These are phyloP conservation scores for Paracanthobrama guichenoti DNA, from an alignment of 2,113 vertebrate species.

Conservation along the genomic window DNA sequence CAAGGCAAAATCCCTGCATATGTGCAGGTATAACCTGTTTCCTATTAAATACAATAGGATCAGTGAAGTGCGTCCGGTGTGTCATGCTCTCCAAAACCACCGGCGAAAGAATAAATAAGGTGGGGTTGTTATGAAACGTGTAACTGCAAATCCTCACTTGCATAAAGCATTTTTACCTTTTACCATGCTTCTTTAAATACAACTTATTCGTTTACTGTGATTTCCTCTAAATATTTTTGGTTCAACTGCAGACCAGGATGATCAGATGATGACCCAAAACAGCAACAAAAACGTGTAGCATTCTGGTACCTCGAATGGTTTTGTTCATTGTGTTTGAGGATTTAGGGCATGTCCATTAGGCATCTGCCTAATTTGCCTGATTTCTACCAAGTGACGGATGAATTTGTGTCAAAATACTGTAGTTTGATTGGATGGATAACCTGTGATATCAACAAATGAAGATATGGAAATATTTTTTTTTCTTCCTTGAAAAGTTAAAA, in stretches of 20 bases:
- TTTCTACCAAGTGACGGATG: not conserved
- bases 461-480: not conserved
- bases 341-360: not conserved
- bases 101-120: not conserved
- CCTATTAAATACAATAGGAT: not conserved
- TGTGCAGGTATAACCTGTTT: slow-evolving; percentile 15
- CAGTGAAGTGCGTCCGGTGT: not conserved
- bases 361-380: not conserved
- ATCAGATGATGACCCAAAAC: too few species aligned
- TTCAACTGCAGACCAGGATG: not conserved
- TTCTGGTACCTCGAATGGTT: not conserved
- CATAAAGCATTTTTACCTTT: too few species aligned
- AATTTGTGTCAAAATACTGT: not conserved
- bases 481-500: not conserved
- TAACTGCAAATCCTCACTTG: not conserved
- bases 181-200: not conserved
- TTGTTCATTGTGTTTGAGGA: not conserved
- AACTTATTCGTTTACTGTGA: not conserved
- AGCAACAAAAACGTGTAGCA: not conserved
- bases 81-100: not conserved
- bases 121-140: not conserved
- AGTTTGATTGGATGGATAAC: not conserved
- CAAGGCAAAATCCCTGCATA: not conserved
- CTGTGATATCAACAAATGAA: not conserved
- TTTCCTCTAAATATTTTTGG: not conserved